Conservation (phyloP, 2,888 invertebrate genomes). For the Escarpia spicata region DNA sequence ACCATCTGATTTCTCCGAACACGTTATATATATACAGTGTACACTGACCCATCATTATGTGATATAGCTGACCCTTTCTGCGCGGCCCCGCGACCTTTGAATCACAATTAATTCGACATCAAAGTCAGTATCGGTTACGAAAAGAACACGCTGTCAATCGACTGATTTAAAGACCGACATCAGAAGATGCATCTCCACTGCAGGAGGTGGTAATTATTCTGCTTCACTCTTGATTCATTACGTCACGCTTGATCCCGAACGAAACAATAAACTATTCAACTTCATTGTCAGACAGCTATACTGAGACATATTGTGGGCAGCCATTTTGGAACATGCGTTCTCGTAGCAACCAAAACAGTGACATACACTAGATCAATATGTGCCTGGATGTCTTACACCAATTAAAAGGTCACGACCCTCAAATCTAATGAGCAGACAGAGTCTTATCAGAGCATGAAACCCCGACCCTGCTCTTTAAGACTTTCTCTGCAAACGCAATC, state of each 20-base stretch:
- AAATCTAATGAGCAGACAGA: not conserved
- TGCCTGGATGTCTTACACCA: not conserved
- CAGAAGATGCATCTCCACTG: not conserved
- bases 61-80: not conserved
- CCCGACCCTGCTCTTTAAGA: too few species aligned
- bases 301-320: too few species aligned
- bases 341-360: not conserved
- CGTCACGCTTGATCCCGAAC: not conserved
- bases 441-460: not conserved
- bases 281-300: too few species aligned
- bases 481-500: too few species aligned
- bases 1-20: not conserved
- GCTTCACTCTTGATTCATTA: not conserved
- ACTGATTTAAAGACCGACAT: not conserved
- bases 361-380: not conserved
- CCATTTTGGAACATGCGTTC: not conserved
- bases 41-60: not conserved
- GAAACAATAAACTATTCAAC: too few species aligned
- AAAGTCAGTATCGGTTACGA: not conserved
- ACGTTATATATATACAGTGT: not conserved
- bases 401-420: not conserved
- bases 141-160: not conserved
- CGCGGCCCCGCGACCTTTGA: not conserved
- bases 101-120: not conserved
- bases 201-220: not conserved